Base-by-base conservation (phyloP, 2,888 invertebrate genomes). In the Leptinotarsa rubiginosa region DNA sequence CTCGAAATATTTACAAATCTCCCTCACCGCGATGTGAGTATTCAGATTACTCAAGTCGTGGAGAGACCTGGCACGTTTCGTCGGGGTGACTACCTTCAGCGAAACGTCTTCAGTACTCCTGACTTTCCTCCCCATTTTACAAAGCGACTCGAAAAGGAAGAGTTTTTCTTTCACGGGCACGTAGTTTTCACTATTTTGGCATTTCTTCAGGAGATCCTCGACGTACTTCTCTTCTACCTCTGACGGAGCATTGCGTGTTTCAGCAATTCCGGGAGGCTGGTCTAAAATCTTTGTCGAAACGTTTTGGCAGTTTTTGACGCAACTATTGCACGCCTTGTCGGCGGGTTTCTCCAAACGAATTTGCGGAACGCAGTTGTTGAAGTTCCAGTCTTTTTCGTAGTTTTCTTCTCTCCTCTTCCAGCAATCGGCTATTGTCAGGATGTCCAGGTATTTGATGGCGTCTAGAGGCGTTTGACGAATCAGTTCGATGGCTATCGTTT, bases 391-490 rank as follows among this genome's bases (percentile, higher is more conserved):
- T 84, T 84, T 84, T 78, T 82, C 80, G 49, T 77, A 75, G 22
- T 69, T 73, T 50, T 75, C 67, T 71, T 73, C 76, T 76, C 76
- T 73, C 76, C 75, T 76, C 72, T 78, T 84, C 83, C 84, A 85
- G 64, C 82, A 83, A 59, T 85, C 84, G 50, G 92, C 91, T 67
- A 92, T 90, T 77, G 92, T 90, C 73, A 93, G 85, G 78, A 94
- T 93, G 85, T 93, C 93, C 83, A 94, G 87, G 85, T 93, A 93
- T 84, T 93, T 92, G 74, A 94, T 90, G 78, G 92, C 92, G 67
- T 93, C 92, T 78, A 94, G 87, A 22, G 94, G 94, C 47, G 94
- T 94, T 86, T 94, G 94, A 3, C 93, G 91, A 79, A 94, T 92
- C 78, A 94, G 90, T 86, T 94, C 93, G 78, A 93, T 92, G 70